Evolutionary conservation across 2,888 invertebrate genomes (phyloP), one percentile per base, ranked within the genome.

Genomic region (Lampropteryx suffumata): DNA sequence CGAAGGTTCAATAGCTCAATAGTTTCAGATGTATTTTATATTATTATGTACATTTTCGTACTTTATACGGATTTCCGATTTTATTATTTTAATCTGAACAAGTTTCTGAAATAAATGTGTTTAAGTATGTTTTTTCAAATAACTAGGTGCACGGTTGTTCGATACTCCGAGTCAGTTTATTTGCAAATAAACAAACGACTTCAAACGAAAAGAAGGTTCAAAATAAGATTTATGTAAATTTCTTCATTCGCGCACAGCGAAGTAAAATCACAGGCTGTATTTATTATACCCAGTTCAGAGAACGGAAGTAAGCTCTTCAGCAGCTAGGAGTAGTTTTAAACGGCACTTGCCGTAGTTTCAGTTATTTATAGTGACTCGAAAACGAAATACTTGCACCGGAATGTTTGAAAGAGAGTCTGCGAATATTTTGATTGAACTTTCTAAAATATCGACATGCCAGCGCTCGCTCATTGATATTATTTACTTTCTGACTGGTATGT

Each of bases 301-400:
- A 59, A 60, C 71, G 71, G 73, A 73, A 75, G 73, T 70, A 73
- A 72, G 68, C 73, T 77, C 74, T 72, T 73, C 71, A 71, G 62
- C 64, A 48, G 65, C 61, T 61, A 61, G 62, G 63, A 67, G 68
- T 65, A 70, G 73, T 71, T 74, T 67, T 65, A 67, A 68, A 64
- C 61, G 65, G 68, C 64, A 68, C 59, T 74, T 69, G 63, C 61
- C 57, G 67, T 64, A 65, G 61, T 66, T 62, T 59, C 58, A 47
- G 61, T 69, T 70, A 73, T 69, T 71, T 71, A 69, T 65, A 59
- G 61, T 55, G 58, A 58, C 59, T 57, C 61, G 59, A 52, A 64
- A 61, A 63, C 62, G 61, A 65, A 65, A 63, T 63, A 65, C 62
- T 69, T 55, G 42, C 54, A 36, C 46, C 48, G 57, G 47, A 46